phyloP scores from a whole-genome alignment of 2,888 invertebrate genomes.

The Empis livida region DNA sequence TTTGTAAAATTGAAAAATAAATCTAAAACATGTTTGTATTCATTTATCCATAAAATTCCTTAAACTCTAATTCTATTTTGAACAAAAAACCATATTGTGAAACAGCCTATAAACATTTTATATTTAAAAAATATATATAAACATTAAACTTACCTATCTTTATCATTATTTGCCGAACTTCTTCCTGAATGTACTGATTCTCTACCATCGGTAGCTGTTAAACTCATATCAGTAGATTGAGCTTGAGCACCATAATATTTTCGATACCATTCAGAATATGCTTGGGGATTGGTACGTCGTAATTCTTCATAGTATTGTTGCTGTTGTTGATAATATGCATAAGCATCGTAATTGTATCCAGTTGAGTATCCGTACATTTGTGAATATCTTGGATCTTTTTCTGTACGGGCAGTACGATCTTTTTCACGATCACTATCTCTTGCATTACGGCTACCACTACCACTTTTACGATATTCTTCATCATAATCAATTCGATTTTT shows the following conservation, averaged over 20 bases:
- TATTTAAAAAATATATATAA: not conserved
- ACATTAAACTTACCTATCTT: constrained; percentile 41
- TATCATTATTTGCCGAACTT: constrained; percentile 60
- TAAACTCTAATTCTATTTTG: not conserved
- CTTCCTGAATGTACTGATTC: constrained; percentile 73
- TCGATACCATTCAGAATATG: constrained; percentile 65
- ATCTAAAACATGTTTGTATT: no score
- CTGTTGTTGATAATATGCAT: constrained; percentile 42
- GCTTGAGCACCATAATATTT: constrained; percentile 42
- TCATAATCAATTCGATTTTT: constrained; percentile 15
- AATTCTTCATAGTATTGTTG: constrained; percentile 64
- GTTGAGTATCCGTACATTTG: constrained; percentile 19
- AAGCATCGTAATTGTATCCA: constrained; percentile 40
- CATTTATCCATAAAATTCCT: not conserved
- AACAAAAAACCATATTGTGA: not conserved
- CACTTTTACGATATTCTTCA: constrained; percentile 32
- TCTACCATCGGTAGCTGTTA: constrained; percentile 43
- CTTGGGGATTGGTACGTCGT: constrained; percentile 62
- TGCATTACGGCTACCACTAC: constrained; percentile 26
- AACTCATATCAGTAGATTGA: constrained; percentile 14
- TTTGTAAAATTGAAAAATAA: not conserved
- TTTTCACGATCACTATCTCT: constrained; percentile 23
- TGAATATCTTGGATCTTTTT: constrained; percentile 19
- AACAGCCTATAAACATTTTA: not conserved
- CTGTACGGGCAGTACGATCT: constrained; percentile 6